phyloP scores from a whole-genome alignment of 2,113 vertebrate genomes.

The Irena cyanogastra region DNA sequence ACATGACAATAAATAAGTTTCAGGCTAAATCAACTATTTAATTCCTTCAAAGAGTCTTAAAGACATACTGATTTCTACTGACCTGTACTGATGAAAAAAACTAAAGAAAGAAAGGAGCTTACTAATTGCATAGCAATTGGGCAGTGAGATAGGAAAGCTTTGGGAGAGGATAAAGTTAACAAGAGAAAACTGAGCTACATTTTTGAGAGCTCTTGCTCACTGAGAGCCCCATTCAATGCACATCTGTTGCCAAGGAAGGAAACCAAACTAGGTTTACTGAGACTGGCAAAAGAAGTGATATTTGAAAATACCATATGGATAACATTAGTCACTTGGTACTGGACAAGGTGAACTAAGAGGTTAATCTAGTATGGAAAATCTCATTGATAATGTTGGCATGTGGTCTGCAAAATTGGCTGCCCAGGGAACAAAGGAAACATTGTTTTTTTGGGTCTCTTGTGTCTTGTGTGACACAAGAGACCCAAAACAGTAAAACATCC shows the following conservation, averaged over 20 bases:
- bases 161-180: background rate
- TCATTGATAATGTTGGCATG: background rate
- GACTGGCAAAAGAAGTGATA: background rate
- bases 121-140: background rate
- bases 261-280: background rate
- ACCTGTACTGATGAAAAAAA: background rate
- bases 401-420: background rate
- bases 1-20: background rate
- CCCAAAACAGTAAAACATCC: background rate
- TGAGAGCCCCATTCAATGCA: background rate
- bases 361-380: background rate
- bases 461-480: background rate
- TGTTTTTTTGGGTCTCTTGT: no score
- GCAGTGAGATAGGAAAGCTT: background rate
- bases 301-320: background rate
- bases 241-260: background rate
- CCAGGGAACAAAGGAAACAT: background rate
- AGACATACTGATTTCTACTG: background rate
- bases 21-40: background rate
- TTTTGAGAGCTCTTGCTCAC: background rate
- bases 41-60: background rate
- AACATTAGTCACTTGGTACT: background rate
- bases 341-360: background rate
- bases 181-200: background rate
- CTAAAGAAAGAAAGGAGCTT: background rate